Conservation (phyloP, 2,888 invertebrate genomes). For the Aphrophora alni region DNA sequence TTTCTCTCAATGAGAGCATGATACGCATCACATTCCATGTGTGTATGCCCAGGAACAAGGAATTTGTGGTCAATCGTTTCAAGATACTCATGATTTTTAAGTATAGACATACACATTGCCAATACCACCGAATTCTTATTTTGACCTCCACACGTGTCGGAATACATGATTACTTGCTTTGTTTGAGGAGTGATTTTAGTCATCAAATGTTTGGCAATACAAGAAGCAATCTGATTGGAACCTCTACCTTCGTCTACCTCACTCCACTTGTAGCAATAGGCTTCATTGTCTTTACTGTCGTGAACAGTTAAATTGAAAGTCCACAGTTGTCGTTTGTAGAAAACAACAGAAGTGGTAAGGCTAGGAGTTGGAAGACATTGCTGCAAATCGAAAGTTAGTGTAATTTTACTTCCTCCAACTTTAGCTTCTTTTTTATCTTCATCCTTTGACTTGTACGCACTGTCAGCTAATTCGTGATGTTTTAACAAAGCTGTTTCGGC, state of each 20-base stretch:
- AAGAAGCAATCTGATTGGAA: constrained; percentile 51
- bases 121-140: constrained; percentile 49
- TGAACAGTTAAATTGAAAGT: constrained; percentile 22
- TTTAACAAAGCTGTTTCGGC: constrained; percentile 4
- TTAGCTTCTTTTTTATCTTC: constrained; percentile 33
- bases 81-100: constrained; percentile 36
- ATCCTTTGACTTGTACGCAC: constrained; percentile 24
- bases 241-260: constrained; percentile 46
- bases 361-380: constrained; percentile 38
- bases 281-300: constrained; percentile 12
- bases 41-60: constrained; percentile 47
- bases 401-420: constrained; percentile 20
- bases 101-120: constrained; percentile 46
- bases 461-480: constrained; percentile 27
- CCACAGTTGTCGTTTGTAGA: constrained; percentile 32
- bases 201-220: constrained; percentile 35
- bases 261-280: constrained; percentile 46
- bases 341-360: constrained; percentile 19
- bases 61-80: constrained; percentile 49
- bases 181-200: not conserved
- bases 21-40: constrained; percentile 48
- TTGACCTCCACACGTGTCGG: constrained; percentile 49
- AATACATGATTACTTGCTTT: constrained; percentile 43
- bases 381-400: constrained; percentile 38
- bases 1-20: constrained; percentile 42